These are phyloP conservation scores for Tenebrio molitor DNA, from an alignment of 1,140 invertebrate genomes.

Conservation along the genomic window DNA sequence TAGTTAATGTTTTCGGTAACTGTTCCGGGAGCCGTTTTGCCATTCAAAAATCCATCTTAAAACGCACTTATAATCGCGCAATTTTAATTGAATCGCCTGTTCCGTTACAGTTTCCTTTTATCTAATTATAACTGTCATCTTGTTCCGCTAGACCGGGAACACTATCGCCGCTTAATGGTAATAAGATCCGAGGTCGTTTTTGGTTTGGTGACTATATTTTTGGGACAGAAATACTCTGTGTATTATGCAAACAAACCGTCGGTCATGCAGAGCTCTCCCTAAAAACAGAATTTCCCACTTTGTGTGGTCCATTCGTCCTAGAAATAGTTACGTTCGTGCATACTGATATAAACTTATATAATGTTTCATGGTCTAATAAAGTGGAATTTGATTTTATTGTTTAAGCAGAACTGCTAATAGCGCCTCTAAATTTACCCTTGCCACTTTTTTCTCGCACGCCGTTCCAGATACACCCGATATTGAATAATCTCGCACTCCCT, in stretches of 20 bases:
- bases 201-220: conserved; percentile 25
- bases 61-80: conserved; percentile 12
- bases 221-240: conserved; percentile 34
- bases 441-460: background rate
- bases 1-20: conserved; percentile 34
- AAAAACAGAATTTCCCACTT: conserved; percentile 45
- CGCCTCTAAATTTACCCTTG: conserved; percentile 26
- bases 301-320: conserved; percentile 46
- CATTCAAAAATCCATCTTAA: background rate
- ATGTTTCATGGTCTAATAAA: conserved; percentile 47
- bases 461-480: background rate
- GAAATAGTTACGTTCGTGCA: conserved; percentile 47
- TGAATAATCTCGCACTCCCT: background rate
- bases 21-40: background rate
- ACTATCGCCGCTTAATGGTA: background rate
- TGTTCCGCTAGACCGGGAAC: conserved; percentile 22
- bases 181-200: conserved; percentile 20
- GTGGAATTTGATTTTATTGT: conserved; percentile 44
- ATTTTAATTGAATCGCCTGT: conserved; percentile 22
- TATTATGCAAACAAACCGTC: conserved; percentile 41
- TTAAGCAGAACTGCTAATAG: conserved; percentile 32
- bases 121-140: conserved; percentile 42
- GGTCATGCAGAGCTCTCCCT: conserved; percentile 27
- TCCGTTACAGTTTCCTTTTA: conserved; percentile 36
- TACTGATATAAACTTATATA: conserved; percentile 47